Conservation (phyloP, 2,888 invertebrate species). For the Erebia epiphron region DNA sequence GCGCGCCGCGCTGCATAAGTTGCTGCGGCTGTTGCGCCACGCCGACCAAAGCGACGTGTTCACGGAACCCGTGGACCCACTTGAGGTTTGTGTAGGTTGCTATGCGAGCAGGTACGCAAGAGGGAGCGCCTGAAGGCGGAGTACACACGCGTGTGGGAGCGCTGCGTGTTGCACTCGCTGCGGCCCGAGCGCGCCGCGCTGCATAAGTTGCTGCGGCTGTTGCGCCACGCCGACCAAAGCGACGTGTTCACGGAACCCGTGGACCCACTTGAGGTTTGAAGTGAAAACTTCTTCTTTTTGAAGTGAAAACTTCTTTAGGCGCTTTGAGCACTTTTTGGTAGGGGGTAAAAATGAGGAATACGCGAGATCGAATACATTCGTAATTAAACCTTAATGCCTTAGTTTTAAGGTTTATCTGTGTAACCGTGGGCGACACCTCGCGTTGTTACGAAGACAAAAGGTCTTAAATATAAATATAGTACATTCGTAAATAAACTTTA, state of each 20-base stretch:
- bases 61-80: slow-evolving; percentile 94
- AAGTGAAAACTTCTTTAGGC: no score
- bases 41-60: slow-evolving; percentile 95
- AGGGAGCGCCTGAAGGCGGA: slow-evolving; percentile 97
- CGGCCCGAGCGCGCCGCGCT: slow-evolving; percentile 92
- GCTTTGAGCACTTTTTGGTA: no score
- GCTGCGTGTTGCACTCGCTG: slow-evolving; percentile 90
- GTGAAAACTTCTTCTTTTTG: no score
- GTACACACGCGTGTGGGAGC: slow-evolving; percentile 90
- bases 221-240: slow-evolving; percentile 90
- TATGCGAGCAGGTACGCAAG: slow-evolving; percentile 97
- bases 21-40: slow-evolving; percentile 89
- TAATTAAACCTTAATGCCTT: no score
- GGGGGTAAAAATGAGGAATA: no score
- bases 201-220: slow-evolving; percentile 88
- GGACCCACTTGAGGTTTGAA: slow-evolving; percentile 88
- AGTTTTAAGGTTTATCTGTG: no score
- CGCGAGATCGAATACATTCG: no score
- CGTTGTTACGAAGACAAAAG: no score
- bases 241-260: slow-evolving; percentile 97
- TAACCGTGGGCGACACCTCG: no score
- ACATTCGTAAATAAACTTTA: no score
- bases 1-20: slow-evolving; percentile 88
- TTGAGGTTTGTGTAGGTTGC: slow-evolving; percentile 85
- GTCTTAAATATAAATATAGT: no score